These are phyloP conservation scores for Spilogale gracilis DNA, from an alignment of 2,113 vertebrate species.

Conservation along the genomic window DNA sequence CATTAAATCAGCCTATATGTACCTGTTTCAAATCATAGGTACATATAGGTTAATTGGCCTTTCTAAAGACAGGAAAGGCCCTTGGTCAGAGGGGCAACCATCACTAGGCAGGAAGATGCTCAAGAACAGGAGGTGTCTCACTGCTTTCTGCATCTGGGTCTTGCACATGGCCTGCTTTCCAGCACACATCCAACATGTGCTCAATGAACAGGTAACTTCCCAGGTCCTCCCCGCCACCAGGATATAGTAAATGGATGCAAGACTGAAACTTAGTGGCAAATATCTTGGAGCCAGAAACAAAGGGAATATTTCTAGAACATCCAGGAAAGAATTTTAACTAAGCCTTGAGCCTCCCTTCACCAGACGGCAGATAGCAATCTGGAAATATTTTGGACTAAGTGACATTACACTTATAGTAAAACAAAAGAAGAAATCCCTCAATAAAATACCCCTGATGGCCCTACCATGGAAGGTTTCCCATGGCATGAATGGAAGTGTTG, in stretches of 20 bases:
- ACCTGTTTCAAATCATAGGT: not conserved
- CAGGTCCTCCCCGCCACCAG: not conserved
- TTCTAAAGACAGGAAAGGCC: not conserved
- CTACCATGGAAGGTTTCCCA: not conserved
- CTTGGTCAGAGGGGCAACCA: not conserved
- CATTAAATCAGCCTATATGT: not conserved
- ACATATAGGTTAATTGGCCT: not conserved
- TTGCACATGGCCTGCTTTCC: not conserved
- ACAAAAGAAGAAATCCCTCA: not conserved
- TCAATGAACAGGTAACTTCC: too few relatives aligned
- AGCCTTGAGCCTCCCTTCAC: not conserved
- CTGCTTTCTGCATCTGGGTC: not conserved
- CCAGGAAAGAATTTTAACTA: not conserved
- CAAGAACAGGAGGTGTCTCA: accelerated
- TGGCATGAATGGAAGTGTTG: not conserved
- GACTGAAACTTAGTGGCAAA: not conserved
- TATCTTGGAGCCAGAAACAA: not conserved
- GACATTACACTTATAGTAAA: not conserved
- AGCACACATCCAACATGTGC: not conserved
- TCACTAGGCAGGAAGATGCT: not conserved
- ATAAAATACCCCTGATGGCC: not conserved
- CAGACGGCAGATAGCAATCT: not conserved
- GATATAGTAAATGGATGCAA: not conserved
- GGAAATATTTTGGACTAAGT: slow-evolving; percentile 23
- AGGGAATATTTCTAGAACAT: not conserved